Evolutionary conservation across 1,140 invertebrate species (phyloP).

Genomic region (Pomacea maculata): DNA sequence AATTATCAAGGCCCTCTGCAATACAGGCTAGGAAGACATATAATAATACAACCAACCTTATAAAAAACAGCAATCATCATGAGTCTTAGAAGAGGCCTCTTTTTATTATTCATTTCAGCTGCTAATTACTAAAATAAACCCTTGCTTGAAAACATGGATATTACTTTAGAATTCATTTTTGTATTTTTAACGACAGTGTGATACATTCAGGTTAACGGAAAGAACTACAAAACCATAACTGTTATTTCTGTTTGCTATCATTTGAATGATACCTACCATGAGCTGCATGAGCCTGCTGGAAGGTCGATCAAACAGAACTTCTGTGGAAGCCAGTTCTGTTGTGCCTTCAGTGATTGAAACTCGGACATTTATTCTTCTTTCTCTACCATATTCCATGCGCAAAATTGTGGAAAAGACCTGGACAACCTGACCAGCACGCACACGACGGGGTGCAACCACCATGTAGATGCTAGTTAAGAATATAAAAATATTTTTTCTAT

Average conservation of each 20-base stretch:
- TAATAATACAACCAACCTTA: too few relatives aligned
- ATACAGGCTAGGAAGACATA: too few relatives aligned
- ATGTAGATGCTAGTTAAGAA: slow-evolving; percentile 54
- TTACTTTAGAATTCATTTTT: background rate
- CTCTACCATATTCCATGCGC: slow-evolving; percentile 48
- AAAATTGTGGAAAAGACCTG: slow-evolving; percentile 56
- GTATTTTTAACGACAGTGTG: background rate
- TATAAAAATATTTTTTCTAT: too few relatives aligned
- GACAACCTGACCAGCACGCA: slow-evolving; percentile 57
- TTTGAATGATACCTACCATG: slow-evolving; percentile 38
- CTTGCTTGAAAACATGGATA: too few relatives aligned
- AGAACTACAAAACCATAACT: background rate
- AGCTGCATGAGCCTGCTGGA: slow-evolving; percentile 58
- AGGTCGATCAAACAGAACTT: slow-evolving; percentile 51
- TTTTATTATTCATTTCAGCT: background rate
- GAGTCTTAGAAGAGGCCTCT: background rate
- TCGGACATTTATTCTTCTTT: slow-evolving; percentile 42
- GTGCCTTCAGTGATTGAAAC: slow-evolving; percentile 52
- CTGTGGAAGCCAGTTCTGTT: slow-evolving; percentile 44
- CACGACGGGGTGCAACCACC: slow-evolving; percentile 52
- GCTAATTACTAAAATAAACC: background rate
- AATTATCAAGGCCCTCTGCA: too few relatives aligned
- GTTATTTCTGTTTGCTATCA: too few relatives aligned
- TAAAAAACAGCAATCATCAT: too few relatives aligned
- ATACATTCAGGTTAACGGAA: background rate